Base-by-base conservation (phyloP, 2,113 vertebrate genomes). In the Clinocottus analis region DNA sequence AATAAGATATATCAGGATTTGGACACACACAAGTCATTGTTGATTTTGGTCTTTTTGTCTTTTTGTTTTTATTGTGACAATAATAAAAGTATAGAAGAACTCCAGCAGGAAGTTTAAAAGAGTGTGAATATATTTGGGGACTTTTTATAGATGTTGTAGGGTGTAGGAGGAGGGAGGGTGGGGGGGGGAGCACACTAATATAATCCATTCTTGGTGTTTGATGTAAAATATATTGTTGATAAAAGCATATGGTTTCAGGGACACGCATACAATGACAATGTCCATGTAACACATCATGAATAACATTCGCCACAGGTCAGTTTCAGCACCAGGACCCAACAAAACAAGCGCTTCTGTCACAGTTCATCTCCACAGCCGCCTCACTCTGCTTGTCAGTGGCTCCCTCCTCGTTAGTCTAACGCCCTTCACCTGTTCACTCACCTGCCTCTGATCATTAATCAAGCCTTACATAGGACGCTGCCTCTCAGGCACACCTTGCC, bases 251-350 rank as follows among this genome's bases (percentile, higher is more conserved):
- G n/a, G n/a, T 55, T n/a, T n/a, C n/a, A n/a, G n/a, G n/a, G 21
- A 53, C 21, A n/a, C n/a, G n/a, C n/a, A 53, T 31, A 31, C 4
- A 4, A 31, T 31, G n/a, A 39, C 19, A 17, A 33, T 5, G 4
- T 3, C 0, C 62, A 25, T 17, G 4, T 19, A 10, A 31, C 23
- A 58, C 11, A 16, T 43, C 49, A 66, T 45, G 7, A 31, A 3
- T 8, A 43, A 9, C 10, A 1, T 21, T 23, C 4, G 0, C 37
- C 41, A 56, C 31, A 29, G 17, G 3, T 14, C 13, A 12, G 19
- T 68, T 83, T 89, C 83, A 89, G 90, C 83, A 91, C 87, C 84
- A 37, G 66, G 84, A 80, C 11, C 7, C 3, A 0, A 68, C 56
- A n/a, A 21, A 35, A 16, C 8, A 17, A 59, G 9, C 12, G 33